Conservation (phyloP, 2,797 vertebrate genomes). For the Thalassophryne amazonica region DNA sequence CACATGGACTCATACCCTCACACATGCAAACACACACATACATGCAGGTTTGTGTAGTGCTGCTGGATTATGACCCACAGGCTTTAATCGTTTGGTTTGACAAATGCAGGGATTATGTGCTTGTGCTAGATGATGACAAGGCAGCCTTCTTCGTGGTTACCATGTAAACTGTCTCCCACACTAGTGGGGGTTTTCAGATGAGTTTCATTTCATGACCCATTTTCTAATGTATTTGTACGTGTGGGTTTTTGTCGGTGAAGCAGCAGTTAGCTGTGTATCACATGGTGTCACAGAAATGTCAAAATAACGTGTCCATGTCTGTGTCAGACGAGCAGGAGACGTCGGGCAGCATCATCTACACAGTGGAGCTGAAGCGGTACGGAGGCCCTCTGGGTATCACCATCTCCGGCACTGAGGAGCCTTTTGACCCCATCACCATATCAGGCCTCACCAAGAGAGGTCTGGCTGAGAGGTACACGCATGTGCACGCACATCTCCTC, state of each 20-base stretch:
- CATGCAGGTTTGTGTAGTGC: constrained; percentile 1
- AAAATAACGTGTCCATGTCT: constrained; percentile 10
- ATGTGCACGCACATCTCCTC: background rate
- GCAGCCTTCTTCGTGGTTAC: constrained; percentile 41
- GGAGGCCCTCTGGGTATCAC: constrained; percentile 96
- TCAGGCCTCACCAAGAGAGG: constrained; percentile 93
- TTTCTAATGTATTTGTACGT: constrained; percentile 27
- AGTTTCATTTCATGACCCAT: constrained; percentile 47
- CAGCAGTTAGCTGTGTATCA: too few relatives aligned
- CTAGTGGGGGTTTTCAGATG: constrained; percentile 29
- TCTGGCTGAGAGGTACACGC: constrained; percentile 90
- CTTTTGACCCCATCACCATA: constrained; percentile 96
- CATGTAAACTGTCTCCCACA: constrained; percentile 61
- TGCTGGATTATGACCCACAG: constrained; percentile 12
- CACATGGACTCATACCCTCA: background rate
- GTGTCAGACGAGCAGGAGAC: constrained; percentile 92
- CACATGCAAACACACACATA: background rate
- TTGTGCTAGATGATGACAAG: constrained; percentile 25
- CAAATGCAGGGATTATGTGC: background rate
- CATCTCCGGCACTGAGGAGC: constrained; percentile 97
- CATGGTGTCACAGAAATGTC: too few relatives aligned
- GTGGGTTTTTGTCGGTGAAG: background rate
- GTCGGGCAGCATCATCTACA: constrained; percentile 96
- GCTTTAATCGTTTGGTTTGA: background rate
- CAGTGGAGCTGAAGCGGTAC: constrained; percentile 92